Base-by-base conservation (phyloP, 2,797 vertebrate genomes). In the Falco peregrinus region DNA sequence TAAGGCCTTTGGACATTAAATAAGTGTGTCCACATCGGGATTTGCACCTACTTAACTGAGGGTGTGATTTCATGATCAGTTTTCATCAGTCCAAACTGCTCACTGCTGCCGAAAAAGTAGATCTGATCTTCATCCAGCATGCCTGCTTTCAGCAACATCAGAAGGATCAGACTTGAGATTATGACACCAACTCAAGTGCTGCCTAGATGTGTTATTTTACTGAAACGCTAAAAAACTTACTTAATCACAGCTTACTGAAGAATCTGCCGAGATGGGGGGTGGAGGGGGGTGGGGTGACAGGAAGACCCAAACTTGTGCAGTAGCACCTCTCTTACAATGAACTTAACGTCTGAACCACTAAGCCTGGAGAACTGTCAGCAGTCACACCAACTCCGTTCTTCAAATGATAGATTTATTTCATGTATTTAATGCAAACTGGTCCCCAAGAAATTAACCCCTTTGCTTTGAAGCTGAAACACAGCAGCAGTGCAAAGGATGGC, bases 41-140 rank as follows among this genome's bases (percentile, higher is more conserved):
- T 96, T 95, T 97, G 47, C 92, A 95, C 94, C 74, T 95, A 73
- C 77, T 97, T 97, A 96, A 87, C 59, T 7, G 35, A 92, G 73
- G 59, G 33, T 89, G 87, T 84, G 89, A 94, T 88, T 94, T 85
- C 88, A 84, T 18, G 76, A 93, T 95, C 94, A 90, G 69, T 88
- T 95, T 94, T 91, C 92, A 78, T 51, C 37, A 57, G 69, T 47
- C 37, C 21, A 61, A 75, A 88, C 41, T 68, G 37, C 31, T 78
- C 69, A 64, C 11, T 61, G 50, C 54, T 77, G 53, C 41, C 81
- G 65, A 60, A 93, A 61, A 86, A 53, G 45, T 22, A 59, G 1
- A 73, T 64, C 18, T 47, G 61, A 68, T 60, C n/a, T 61, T 68
- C 50, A 21, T 81, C 24, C 61, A 86, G 11, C 29, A 74, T 28